Conservation (phyloP, 1,140 invertebrate species). For the Patella vulgata region DNA sequence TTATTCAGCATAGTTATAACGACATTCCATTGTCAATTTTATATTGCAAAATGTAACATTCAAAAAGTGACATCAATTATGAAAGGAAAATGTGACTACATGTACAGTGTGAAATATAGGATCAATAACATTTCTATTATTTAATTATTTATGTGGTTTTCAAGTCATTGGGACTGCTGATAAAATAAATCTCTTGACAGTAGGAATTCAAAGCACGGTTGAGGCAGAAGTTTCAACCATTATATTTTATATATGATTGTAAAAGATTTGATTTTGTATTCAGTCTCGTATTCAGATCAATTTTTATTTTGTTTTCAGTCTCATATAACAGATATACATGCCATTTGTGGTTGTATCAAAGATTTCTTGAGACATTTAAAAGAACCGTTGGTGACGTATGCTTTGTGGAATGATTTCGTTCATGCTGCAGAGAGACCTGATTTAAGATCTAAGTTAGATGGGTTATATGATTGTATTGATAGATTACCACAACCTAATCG, state of each 20-base stretch:
- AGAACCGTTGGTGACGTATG: slow-evolving; percentile 84
- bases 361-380: slow-evolving; percentile 83
- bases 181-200: too few species aligned
- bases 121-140: too few species aligned
- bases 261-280: slow-evolving; percentile 2
- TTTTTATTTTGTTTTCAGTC: slow-evolving; percentile 42
- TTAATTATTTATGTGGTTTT: too few species aligned
- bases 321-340: slow-evolving; percentile 75
- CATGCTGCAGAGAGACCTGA: slow-evolving; percentile 77
- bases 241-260: not conserved
- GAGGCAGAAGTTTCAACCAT: too few species aligned
- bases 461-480: slow-evolving; percentile 76
- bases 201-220: too few species aligned
- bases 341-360: slow-evolving; percentile 86
- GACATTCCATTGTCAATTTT: not conserved
- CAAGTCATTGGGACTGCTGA: too few species aligned
- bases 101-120: too few species aligned
- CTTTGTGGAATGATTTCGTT: slow-evolving; percentile 81
- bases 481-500: slow-evolving; percentile 84
- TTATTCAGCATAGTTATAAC: not conserved
- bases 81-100: too few species aligned
- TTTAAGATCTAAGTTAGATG: slow-evolving; percentile 56
- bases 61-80: not conserved
- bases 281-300: not conserved
- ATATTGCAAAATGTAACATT: not conserved